Percentiles rank a stretch among this genome's conserved stretches.
phyloP scores from a whole-genome alignment of 1,140 invertebrate species.

The Bombus huntii region DNA sequence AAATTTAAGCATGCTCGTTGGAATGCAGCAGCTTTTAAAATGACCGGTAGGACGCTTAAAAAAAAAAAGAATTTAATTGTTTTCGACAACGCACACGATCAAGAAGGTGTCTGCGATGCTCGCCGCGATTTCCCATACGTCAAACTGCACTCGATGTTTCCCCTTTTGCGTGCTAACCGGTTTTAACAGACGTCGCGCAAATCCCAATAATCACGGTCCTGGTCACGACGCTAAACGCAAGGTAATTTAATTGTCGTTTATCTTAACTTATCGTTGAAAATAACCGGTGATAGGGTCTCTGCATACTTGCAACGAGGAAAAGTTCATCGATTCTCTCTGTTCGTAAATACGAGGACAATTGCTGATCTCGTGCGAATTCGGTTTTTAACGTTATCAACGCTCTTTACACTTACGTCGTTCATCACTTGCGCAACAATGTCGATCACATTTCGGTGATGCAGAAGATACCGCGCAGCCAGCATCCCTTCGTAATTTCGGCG shows the following conservation, averaged over 20 bases:
- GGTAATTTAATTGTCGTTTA: constrained; percentile 7
- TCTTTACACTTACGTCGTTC: too few relatives aligned
- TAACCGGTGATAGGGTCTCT: neutral
- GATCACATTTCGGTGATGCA: neutral
- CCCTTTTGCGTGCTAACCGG: constrained; percentile 30
- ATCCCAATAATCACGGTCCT: constrained; percentile 21
- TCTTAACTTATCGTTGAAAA: constrained; percentile 4
- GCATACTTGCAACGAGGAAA: neutral
- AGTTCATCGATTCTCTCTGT: neutral
- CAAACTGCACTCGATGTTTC: neutral
- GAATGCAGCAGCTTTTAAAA: constrained; percentile 31
- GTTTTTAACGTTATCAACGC: too few relatives aligned
- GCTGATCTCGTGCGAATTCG: too few relatives aligned
- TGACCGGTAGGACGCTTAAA: too few relatives aligned
- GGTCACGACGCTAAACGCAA: neutral
- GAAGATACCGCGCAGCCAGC: neutral
- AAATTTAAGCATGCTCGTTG: constrained; percentile 31
- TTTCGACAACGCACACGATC: neutral
- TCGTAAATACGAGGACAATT: neutral
- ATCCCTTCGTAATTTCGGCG: neutral
- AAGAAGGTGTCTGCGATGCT: too few relatives aligned
- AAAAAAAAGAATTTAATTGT: constrained; percentile 31
- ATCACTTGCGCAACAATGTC: neutral
- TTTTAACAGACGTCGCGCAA: constrained; percentile 28
- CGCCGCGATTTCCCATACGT: constrained; percentile 11